Evolutionary conservation across 2,888 invertebrate genomes (phyloP).

Genomic region (Aleiodes testaceus): DNA sequence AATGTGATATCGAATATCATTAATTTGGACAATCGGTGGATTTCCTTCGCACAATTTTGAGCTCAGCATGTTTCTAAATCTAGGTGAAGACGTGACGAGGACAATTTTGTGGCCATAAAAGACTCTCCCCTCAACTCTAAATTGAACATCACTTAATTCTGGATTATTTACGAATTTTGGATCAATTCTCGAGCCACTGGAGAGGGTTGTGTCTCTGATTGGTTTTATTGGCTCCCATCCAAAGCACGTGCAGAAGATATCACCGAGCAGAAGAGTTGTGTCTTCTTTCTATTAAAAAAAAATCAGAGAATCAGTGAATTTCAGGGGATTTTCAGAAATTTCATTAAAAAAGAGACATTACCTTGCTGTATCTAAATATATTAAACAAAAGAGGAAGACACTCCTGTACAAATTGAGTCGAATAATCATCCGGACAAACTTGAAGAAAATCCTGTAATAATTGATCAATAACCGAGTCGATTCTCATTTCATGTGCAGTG

Average conservation of each 20-base stretch:
- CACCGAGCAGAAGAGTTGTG: slow-evolving; percentile 88
- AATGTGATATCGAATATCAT: slow-evolving; percentile 93
- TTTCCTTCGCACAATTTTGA: slow-evolving; percentile 83
- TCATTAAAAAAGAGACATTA: slow-evolving; percentile 63
- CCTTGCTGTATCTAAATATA: slow-evolving; percentile 92
- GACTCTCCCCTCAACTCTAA: slow-evolving; percentile 90
- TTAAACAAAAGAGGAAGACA: slow-evolving; percentile 92
- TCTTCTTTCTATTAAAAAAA: slow-evolving; percentile 83
- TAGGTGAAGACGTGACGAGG: slow-evolving; percentile 90
- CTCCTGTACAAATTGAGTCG: slow-evolving; percentile 91
- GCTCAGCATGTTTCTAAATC: slow-evolving; percentile 89
- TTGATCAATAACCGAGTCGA: slow-evolving; percentile 91
- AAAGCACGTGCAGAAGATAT: slow-evolving; percentile 91
- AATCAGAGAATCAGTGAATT: neutral
- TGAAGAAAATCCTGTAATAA: slow-evolving; percentile 91
- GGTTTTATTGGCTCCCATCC: slow-evolving; percentile 89
- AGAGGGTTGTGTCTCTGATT: slow-evolving; percentile 80
- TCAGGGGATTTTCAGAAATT: neutral
- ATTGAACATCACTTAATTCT: slow-evolving; percentile 92
- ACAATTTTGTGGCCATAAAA: slow-evolving; percentile 97
- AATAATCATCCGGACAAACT: slow-evolving; percentile 92
- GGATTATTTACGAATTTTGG: slow-evolving; percentile 96
- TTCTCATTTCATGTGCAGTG: slow-evolving; percentile 87
- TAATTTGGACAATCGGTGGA: slow-evolving; percentile 91
- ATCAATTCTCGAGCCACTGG: slow-evolving; percentile 86